Base-by-base conservation (phyloP, 2,888 invertebrate species). In the Asteroscopus sphinx region DNA sequence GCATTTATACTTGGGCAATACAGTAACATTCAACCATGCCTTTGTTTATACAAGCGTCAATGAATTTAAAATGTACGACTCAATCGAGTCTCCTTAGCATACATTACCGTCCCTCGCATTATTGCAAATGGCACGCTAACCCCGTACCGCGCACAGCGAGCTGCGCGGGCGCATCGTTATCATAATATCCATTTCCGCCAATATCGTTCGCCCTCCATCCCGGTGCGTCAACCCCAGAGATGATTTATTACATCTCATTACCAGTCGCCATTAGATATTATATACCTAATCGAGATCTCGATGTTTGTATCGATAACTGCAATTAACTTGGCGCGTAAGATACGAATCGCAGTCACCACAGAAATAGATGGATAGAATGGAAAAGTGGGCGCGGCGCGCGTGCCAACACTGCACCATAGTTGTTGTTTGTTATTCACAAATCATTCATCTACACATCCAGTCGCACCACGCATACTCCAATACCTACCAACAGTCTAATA, bases 121-220 rank as follows among this genome's bases (percentile, higher is more conserved):
- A 65, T 60, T 69, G 68, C 65, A 57, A 74, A 72, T 66, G 72
- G 68, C 73, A 71, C 60, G 66, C 70, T 69, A 75, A 73, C 68
- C 66, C 68, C 47, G 62, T 62, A 48, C 52, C 25, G 54, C 55
- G 56, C 52, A 56, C 51, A 62, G 75, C 47, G 66, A 70, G 68
- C 72, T 68, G 75, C 68, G 79, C 81, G 75, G 77, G 80, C 77
- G 79, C 81, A 73, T 82, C 82, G 78, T 86, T 89, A 88, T 88
- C 87, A 75, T 82, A 83, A 86, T 85, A 85, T 84, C 82, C 85
- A 88, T 84, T 88, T 90, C 89, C 87, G 83, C 67, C 82, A 83
- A 81, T 85, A 87, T 81, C 81, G 68, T 76, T 77, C 80, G 76
- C 76, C 68, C 79, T 68, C 48, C 67, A 70, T 69, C 72, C 67